phyloP scores from a whole-genome alignment of 2,797 vertebrate genomes.

The Perodicticus potto region DNA sequence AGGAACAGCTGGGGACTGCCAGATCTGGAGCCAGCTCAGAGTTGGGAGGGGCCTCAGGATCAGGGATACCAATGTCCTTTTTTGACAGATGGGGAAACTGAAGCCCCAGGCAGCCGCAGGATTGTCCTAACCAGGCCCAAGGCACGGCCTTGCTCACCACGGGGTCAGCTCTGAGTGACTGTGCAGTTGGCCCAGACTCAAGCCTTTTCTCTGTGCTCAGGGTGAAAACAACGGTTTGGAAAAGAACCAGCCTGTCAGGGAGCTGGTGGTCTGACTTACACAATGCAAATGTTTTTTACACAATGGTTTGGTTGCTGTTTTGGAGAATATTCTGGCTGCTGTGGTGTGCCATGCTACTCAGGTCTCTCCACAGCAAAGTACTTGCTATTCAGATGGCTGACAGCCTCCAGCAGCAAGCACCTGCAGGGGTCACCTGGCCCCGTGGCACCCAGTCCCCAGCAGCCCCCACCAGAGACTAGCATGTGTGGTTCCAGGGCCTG shows the following conservation, averaged over 20 bases:
- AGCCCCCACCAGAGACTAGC: background rate
- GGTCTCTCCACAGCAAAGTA: fast-evolving
- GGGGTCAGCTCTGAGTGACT: background rate
- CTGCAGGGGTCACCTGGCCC: background rate
- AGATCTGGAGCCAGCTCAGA: background rate
- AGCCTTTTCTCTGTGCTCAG: background rate
- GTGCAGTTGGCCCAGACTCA: background rate
- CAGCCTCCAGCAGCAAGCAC: background rate
- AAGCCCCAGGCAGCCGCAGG: background rate
- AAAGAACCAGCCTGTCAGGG: background rate
- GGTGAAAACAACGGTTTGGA: background rate
- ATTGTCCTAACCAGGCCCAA: background rate
- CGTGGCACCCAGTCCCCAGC: fast-evolving
- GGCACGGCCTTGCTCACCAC: fast-evolving
- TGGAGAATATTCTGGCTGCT: background rate
- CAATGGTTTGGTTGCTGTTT: background rate
- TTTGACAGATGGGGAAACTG: constrained; percentile 39
- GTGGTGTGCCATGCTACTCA: fast-evolving
- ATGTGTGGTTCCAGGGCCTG: background rate
- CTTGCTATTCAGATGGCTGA: background rate
- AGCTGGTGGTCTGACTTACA: background rate
- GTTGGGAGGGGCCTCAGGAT: background rate
- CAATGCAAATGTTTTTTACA: too few species aligned
- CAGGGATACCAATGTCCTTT: fast-evolving
- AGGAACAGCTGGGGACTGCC: background rate